Evolutionary conservation across 2,888 invertebrate species (phyloP).

Genomic region (Lottia gigantea): DNA sequence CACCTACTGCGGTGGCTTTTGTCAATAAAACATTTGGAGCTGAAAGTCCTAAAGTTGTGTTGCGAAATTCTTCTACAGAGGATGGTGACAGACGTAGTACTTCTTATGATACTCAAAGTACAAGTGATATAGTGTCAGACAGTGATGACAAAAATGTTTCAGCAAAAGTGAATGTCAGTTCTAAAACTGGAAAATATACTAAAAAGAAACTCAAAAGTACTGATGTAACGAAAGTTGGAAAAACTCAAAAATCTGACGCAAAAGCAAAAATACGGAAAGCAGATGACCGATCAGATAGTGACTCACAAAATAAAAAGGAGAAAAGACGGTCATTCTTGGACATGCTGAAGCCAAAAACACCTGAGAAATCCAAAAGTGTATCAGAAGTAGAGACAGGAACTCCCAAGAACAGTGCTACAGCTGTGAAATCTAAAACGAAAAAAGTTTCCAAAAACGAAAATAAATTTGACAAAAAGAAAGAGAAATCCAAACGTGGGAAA

Average conservation of each 20-base stretch:
- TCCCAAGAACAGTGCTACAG: conserved; percentile 32
- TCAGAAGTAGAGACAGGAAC: conserved; percentile 52
- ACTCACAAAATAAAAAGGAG: conserved; percentile 48
- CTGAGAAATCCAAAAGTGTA: conserved; percentile 39
- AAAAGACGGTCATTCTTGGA: conserved; percentile 57
- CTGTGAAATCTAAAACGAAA: conserved; percentile 25
- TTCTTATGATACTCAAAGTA: conserved; percentile 37
- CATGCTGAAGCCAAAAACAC: conserved; percentile 51
- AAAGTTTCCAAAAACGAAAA: conserved; percentile 28
- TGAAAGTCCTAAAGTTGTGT: conserved; percentile 8
- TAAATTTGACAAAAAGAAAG: conserved; percentile 51
- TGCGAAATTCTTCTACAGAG: conserved; percentile 12
- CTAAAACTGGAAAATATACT: conserved; percentile 27
- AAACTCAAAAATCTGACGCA: not conserved
- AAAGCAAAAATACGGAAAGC: conserved; percentile 19
- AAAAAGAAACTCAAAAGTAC: conserved; percentile 9
- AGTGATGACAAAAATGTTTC: conserved; percentile 40
- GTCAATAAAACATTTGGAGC: conserved; percentile 15
- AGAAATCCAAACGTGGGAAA: conserved; percentile 41
- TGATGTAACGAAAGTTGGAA: not conserved
- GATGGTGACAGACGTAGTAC: conserved; percentile 23
- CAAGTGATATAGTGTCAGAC: conserved; percentile 43
- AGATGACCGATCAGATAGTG: conserved; percentile 60
- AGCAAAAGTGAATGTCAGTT: conserved; percentile 2
- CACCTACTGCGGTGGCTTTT: conserved; percentile 9